Evolutionary conservation across 2,888 invertebrate genomes (phyloP).

Genomic region (Apomyelois bistriatella): DNA sequence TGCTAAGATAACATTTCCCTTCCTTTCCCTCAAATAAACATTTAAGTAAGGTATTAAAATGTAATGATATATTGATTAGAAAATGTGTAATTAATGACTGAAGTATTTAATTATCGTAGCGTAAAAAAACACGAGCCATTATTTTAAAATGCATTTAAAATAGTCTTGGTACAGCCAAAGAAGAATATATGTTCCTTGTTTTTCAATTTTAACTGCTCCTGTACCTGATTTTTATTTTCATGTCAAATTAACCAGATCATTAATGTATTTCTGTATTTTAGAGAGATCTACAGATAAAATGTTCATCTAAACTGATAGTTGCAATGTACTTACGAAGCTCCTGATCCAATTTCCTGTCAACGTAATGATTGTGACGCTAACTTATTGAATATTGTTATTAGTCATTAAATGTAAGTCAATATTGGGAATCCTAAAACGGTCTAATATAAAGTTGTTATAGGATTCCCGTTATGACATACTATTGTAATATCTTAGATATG

Average conservation of each 20-base stretch:
- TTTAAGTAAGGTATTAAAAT: background rate
- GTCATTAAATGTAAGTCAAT: constrained; percentile 26
- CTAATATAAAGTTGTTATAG: background rate
- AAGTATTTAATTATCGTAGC: background rate
- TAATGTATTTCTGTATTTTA: background rate
- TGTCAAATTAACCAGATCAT: background rate
- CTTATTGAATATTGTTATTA: constrained; percentile 52
- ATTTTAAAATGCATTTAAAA: constrained; percentile 14
- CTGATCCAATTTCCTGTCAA: constrained; percentile 18
- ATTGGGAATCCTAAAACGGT: background rate
- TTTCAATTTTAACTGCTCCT: constrained; percentile 12
- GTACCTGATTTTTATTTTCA: constrained; percentile 21
- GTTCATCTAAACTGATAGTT: background rate
- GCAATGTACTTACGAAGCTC: constrained; percentile 17
- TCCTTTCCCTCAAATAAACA: background rate
- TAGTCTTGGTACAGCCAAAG: constrained; percentile 22
- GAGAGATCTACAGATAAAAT: background rate
- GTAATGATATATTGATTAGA: background rate
- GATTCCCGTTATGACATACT: background rate
- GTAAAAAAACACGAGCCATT: constrained; percentile 1
- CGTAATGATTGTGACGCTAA: constrained; percentile 45
- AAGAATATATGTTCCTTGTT: constrained; percentile 1
- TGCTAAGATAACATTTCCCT: too few relatives aligned
- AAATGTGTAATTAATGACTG: background rate
- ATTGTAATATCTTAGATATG: constrained; percentile 61